A percentile compares a stretch with the other conserved stretches of the same genome.
These are phyloP conservation scores for Seira sanloemensis DNA, from an alignment of 2,888 invertebrate species.

Conservation along the genomic window DNA sequence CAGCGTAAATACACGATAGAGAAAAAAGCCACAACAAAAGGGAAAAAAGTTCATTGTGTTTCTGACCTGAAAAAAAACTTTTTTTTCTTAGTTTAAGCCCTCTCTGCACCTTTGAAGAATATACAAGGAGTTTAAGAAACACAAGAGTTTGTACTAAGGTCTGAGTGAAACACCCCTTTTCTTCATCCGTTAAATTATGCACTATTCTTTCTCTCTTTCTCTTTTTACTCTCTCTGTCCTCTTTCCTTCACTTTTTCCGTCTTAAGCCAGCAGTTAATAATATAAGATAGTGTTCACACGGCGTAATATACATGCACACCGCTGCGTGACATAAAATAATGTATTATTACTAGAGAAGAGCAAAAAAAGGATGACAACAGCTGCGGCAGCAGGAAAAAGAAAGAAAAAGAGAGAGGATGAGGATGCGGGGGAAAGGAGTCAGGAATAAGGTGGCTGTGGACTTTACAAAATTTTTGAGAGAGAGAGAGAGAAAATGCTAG, in stretches of 20 bases:
- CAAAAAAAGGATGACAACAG: background rate
- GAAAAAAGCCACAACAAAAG: slow-evolving; percentile 21
- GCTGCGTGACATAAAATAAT: background rate
- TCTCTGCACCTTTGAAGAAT: background rate
- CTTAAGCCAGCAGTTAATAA: slow-evolving; percentile 27
- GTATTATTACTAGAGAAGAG: background rate
- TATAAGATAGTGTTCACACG: background rate
- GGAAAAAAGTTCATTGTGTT: slow-evolving; percentile 18
- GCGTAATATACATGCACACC: slow-evolving; percentile 9
- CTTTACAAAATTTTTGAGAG: background rate
- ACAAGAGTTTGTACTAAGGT: background rate
- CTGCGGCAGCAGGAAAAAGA: background rate
- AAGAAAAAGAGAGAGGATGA: background rate
- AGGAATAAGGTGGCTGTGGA: background rate
- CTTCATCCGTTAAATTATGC: slow-evolving; percentile 45
- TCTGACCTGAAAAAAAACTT: slow-evolving; percentile 22
- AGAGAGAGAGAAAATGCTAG: background rate
- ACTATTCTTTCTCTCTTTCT: slow-evolving; percentile 26
- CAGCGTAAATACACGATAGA: background rate
- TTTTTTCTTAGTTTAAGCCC: background rate
- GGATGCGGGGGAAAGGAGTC: background rate
- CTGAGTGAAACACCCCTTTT: background rate
- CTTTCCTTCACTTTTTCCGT: slow-evolving; percentile 5
- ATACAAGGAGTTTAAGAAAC: no score
- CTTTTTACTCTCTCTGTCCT: slow-evolving; percentile 3